Base-by-base conservation (phyloP, 2,888 invertebrate species). In the Mactromeris polynyma region DNA sequence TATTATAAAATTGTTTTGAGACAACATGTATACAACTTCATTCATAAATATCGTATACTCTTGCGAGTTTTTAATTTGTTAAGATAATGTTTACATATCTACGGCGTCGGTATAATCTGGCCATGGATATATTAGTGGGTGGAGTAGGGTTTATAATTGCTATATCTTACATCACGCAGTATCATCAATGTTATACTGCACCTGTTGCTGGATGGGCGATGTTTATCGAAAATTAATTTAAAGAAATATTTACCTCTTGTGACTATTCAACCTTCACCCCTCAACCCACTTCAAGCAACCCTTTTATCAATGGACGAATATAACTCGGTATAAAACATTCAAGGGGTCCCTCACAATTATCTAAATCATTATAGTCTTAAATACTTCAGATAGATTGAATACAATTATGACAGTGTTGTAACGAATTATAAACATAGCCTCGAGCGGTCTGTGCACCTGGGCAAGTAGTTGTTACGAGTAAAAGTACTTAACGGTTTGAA, bases 181-280 rank as follows among this genome's bases (percentile, higher is more conserved):
- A 31, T n/a, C 9, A 33, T 11, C 33, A 31, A 31, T 33, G 4
- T 69, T 33, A 33, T 31, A 4, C 0, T 33, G 69, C 69, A 69
- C 69, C 69, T 69, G 69, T 69, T 69, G 11, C 69, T 33, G 14
- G 33, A 7, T 69, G 17, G 11, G 7, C 69, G 69, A 69, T 33
- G 69, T 31, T 69, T 33, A 69, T 69, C 69, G n/a, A 69, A 69
- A 69, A 69, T n/a, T 69, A 33, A 69, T 69, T 69, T 69, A 69
- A 11, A 69, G 33, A 69, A 69, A 69, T 58, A 58, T 58, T 58
- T 58, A 58, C 21, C 6, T n/a, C 21, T 58, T n/a, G 19, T 58
- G 26, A 26, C 6, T n/a, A 58, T 26, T 58, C n/a, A 14, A 7
- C 58, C 1, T 58, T 58, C 26, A 14, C 26, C 58, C 21, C 1